phyloP scores from a whole-genome alignment of 2,113 vertebrate species.

The Aix galericulata region DNA sequence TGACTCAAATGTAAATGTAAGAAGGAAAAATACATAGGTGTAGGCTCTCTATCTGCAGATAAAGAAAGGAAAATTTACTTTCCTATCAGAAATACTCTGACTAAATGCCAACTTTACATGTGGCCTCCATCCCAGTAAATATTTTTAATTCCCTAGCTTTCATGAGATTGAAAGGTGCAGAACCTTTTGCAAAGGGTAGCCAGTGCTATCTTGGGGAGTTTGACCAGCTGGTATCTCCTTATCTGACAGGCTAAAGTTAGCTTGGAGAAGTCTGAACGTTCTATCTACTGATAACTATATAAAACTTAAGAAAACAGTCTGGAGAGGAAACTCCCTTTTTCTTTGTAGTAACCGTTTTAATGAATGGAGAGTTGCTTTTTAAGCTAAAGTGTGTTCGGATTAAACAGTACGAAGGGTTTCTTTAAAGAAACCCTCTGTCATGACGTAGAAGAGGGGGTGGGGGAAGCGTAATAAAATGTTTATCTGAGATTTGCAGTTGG shows the following conservation, averaged over 20 bases:
- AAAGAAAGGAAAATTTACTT: conserved; percentile 24
- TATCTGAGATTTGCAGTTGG: not conserved
- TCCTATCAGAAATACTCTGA: not conserved
- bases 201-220: not conserved
- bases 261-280: not conserved
- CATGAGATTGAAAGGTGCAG: not conserved
- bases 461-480: not conserved
- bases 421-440: not conserved
- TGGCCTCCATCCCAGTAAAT: not conserved
- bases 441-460: not conserved
- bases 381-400: not conserved
- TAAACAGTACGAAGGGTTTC: not conserved
- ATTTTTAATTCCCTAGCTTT: not conserved
- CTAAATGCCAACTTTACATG: not conserved
- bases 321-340: not conserved
- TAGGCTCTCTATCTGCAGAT: conserved; percentile 15
- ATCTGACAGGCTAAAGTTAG: not conserved
- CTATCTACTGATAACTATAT: not conserved
- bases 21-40: conserved; percentile 17
- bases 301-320: not conserved
- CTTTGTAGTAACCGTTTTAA: not conserved
- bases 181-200: not conserved
- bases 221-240: not conserved
- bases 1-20: not conserved
- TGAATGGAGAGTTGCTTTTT: not conserved